Evolutionary conservation across 2,888 invertebrate species (phyloP), one percentile per base, ranked within the genome.

Genomic region (Phaedon cochleariae): DNA sequence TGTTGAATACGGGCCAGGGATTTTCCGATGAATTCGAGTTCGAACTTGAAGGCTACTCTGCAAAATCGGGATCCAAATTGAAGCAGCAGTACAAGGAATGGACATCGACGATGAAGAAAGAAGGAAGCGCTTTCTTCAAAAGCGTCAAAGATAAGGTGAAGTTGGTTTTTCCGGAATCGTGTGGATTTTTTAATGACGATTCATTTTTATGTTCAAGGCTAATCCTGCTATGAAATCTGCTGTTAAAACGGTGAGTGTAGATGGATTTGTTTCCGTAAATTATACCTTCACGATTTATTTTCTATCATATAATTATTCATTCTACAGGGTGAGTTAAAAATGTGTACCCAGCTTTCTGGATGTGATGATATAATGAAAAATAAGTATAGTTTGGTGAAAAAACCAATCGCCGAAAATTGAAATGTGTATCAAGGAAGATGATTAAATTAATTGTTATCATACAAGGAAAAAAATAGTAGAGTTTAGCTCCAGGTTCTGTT

Each of bases 1-100:
- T 96, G 87, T 87, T 98, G 70, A 97, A 97, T 82, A 91, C 92
- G n/a, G 97, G 98, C 0, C 87, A 92, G 64, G 95, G 96, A 0
- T 95, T 96, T 81, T 93, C 93, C 34, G 98, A 98, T 82, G 95
- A 97, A 80, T 98, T 98, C 83, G 98, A 98, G 84, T 87, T 92
- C 79, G 97, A 98, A 84, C 92, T 90, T 64, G 92, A 87, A 82
- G 88, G 87, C 70, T 89, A 90, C 79, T 88, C 89, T 4, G 90
- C 90, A 71, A 90, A 90, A 77, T 87, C 88, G 45, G 86, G 87
- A 72, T 87, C 87, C 48, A 88, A 88, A 81, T 83, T 90, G 70
- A 87, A 89, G 81, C 89, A 90, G 69, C 89, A 90, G 69, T 93
- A 93, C 83, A 89, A 89, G 74, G 95, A 96, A 76, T 94, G 94